Evolutionary conservation across 2,888 invertebrate genomes (phyloP).

Genomic region (Nesidiocoris tenuis): DNA sequence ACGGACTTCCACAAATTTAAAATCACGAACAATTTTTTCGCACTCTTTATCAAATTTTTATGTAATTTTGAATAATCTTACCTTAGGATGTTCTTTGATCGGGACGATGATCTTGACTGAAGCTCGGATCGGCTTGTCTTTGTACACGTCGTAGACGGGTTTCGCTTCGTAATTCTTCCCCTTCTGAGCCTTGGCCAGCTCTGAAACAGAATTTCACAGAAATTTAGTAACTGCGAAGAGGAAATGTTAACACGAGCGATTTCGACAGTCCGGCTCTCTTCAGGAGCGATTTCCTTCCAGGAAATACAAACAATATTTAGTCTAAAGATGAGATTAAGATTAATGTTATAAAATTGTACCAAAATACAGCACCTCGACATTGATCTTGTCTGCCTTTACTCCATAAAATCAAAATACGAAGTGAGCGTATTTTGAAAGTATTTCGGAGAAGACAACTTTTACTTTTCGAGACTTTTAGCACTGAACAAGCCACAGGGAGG

Average conservation of each 20-base stretch:
- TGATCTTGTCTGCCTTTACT: not conserved
- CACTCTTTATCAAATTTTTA: no score
- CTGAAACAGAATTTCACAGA: slow-evolving; percentile 46
- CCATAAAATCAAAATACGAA: not conserved
- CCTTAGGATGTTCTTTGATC: slow-evolving; percentile 80
- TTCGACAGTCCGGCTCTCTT: no score
- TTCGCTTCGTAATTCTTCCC: slow-evolving; percentile 60
- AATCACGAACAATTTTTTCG: no score
- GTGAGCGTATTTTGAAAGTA: not conserved
- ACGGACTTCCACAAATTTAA: no score
- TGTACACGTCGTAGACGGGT: slow-evolving; percentile 70
- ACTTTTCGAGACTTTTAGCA: not conserved
- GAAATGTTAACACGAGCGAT: no score
- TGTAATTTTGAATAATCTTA: no score
- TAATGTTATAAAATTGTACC: no score
- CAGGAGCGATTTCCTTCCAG: no score
- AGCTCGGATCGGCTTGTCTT: slow-evolving; percentile 83
- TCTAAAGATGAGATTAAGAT: no score
- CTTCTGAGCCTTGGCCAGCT: slow-evolving; percentile 49
- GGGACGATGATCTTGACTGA: slow-evolving; percentile 83
- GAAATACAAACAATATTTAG: no score
- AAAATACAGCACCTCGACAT: no score
- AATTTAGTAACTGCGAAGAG: no score
- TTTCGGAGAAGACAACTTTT: not conserved
- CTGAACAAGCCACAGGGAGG: not conserved